Percentiles rank a stretch among this genome's conserved stretches.
These are phyloP conservation scores for Aphaenogaster rudis DNA, from an alignment of 1,140 invertebrate species.

Conservation along the genomic window DNA sequence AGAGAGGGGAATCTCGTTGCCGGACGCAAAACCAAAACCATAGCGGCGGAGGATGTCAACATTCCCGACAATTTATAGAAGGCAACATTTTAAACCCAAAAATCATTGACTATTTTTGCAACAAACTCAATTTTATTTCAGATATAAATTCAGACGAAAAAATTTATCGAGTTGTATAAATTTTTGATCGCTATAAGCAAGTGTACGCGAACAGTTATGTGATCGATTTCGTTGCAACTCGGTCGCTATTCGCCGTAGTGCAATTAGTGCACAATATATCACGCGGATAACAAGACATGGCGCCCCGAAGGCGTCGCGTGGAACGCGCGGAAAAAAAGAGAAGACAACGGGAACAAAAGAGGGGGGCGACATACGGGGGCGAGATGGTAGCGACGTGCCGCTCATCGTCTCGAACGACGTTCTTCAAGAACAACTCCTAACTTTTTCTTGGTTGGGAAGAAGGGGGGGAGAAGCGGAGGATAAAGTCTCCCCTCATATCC, in stretches of 20 bases:
- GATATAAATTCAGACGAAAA: background rate
- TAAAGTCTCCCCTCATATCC: conserved; percentile 69
- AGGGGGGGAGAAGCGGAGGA: conserved; percentile 66
- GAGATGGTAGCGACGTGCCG: conserved; percentile 68
- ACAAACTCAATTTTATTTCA: background rate
- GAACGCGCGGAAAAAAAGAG: conserved; percentile 67
- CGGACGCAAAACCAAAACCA: conserved; percentile 81
- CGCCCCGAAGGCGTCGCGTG: conserved; percentile 85
- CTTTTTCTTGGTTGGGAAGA: conserved; percentile 70
- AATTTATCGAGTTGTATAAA: background rate
- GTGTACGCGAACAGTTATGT: conserved; percentile 11
- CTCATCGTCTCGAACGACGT: conserved; percentile 71
- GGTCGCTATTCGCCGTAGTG: conserved; percentile 83
- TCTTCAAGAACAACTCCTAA: conserved; percentile 77
- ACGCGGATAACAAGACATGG: conserved; percentile 85
- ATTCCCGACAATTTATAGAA: conserved; percentile 68
- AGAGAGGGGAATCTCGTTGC: conserved; percentile 77
- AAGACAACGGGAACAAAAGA: conserved; percentile 52
- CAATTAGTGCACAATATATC: conserved; percentile 87
- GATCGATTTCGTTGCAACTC: conserved; percentile 69
- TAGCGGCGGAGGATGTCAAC: conserved; percentile 52
- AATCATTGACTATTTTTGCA: background rate
- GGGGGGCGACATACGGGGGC: conserved; percentile 65
- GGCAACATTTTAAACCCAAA: conserved; percentile 31
- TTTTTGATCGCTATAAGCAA: conserved; percentile 38